These are phyloP conservation scores for Mastomys natalensis DNA, from an alignment of 2,113 vertebrate species.

Conservation along the genomic window DNA sequence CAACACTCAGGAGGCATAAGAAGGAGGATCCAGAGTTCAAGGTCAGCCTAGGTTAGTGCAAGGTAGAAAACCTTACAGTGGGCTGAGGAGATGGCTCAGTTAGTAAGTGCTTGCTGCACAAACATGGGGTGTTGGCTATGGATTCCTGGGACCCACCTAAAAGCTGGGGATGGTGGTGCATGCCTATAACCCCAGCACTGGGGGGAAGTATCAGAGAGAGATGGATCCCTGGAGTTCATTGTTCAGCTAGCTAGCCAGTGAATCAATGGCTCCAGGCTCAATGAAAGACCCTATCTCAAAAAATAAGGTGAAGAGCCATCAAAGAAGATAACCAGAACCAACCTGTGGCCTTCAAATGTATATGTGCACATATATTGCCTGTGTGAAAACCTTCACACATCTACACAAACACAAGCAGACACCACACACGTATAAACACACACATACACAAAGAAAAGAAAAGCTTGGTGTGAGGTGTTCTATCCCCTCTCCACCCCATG, in stretches of 20 bases:
- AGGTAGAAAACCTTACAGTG: neutral
- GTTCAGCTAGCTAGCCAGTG: neutral
- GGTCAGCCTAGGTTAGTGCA: neutral
- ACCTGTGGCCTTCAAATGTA: neutral
- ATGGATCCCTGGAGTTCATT: neutral
- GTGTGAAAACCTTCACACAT: neutral
- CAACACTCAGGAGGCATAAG: neutral
- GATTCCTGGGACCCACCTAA: too few species aligned
- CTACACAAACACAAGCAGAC: neutral
- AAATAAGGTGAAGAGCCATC: neutral
- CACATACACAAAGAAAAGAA: neutral
- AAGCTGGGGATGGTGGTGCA: neutral
- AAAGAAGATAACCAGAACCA: neutral
- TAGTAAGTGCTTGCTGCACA: neutral
- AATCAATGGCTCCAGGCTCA: neutral
- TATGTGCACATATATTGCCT: neutral
- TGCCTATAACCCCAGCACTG: neutral
- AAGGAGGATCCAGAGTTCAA: neutral
- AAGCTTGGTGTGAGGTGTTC: neutral
- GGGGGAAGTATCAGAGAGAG: neutral
- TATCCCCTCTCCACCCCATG: too few species aligned
- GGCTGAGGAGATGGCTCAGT: neutral
- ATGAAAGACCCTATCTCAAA: neutral
- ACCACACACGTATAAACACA: neutral
- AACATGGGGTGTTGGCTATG: neutral